Conservation (phyloP, 2,113 vertebrate species). For the Asarcornis scutulata region DNA sequence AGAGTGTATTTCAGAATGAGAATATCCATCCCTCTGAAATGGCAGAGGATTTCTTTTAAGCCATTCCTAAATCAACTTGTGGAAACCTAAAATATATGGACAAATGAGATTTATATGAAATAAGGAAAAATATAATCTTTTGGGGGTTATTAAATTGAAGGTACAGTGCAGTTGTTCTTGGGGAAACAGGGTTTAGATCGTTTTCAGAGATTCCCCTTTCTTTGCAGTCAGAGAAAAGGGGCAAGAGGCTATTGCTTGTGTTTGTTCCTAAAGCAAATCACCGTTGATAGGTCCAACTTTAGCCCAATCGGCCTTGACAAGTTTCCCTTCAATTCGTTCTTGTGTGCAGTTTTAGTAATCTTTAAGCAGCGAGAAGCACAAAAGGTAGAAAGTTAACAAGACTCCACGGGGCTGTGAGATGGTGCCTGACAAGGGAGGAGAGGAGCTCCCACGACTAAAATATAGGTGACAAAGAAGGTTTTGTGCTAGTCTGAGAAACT, state of each 20-base stretch:
- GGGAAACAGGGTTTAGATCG: background rate
- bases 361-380: constrained; percentile 43
- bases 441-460: background rate
- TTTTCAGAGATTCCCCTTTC: constrained; percentile 29
- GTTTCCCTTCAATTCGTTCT: constrained; percentile 32
- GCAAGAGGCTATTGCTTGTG: constrained; percentile 7
- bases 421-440: constrained; percentile 52
- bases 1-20: background rate
- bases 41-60: background rate
- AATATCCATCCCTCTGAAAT: background rate
- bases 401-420: constrained; percentile 35
- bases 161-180: background rate
- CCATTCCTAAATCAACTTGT: background rate
- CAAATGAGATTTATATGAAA: constrained; percentile 22
- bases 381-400: constrained; percentile 65
- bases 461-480: background rate
- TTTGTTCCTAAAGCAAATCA: constrained; percentile 37
- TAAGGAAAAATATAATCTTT: constrained; percentile 4
- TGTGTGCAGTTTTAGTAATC: constrained; percentile 41
- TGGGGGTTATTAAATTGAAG: background rate
- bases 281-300: constrained; percentile 40
- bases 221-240: background rate
- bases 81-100: background rate
- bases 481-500: background rate
- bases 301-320: constrained; percentile 14